Evolutionary conservation across 2,797 vertebrate genomes (phyloP).

Genomic region (Pseudopleuronectes americanus): DNA sequence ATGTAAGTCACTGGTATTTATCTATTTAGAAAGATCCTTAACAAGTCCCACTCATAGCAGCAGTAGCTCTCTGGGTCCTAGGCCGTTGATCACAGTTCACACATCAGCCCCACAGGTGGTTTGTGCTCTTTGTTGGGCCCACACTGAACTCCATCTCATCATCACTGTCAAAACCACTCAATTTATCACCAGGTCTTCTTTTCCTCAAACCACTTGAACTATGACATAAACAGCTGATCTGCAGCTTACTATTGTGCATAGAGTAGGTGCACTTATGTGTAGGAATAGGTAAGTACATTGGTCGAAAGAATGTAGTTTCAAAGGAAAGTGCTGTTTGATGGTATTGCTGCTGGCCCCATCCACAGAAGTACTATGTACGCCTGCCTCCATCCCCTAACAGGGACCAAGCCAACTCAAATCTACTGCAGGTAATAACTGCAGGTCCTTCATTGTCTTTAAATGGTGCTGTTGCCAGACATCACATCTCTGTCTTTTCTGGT

Average conservation of each 20-base stretch:
- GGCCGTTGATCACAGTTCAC: too few relatives aligned
- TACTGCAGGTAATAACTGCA: background rate
- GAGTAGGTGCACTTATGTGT: too few relatives aligned
- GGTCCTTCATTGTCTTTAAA: background rate
- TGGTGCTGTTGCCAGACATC: too few relatives aligned
- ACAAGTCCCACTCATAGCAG: background rate
- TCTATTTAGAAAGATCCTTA: too few relatives aligned
- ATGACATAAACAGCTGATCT: too few relatives aligned
- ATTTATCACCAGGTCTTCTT: background rate
- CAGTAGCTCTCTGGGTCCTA: background rate
- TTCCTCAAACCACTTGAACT: too few relatives aligned
- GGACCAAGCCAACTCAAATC: background rate
- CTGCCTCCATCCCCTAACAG: background rate
- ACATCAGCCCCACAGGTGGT: too few relatives aligned
- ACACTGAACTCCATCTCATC: background rate
- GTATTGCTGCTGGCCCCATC: background rate
- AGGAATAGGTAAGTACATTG: too few relatives aligned
- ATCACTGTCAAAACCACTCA: background rate
- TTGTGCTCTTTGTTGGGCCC: too few relatives aligned
- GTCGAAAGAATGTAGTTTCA: background rate
- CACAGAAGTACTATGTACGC: too few relatives aligned
- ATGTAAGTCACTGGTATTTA: too few relatives aligned
- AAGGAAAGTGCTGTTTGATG: background rate
- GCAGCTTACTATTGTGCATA: too few relatives aligned
- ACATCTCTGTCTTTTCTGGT: background rate